These are phyloP conservation scores for Saccopteryx leptura DNA, from an alignment of 2,113 vertebrate species.

Conservation along the genomic window DNA sequence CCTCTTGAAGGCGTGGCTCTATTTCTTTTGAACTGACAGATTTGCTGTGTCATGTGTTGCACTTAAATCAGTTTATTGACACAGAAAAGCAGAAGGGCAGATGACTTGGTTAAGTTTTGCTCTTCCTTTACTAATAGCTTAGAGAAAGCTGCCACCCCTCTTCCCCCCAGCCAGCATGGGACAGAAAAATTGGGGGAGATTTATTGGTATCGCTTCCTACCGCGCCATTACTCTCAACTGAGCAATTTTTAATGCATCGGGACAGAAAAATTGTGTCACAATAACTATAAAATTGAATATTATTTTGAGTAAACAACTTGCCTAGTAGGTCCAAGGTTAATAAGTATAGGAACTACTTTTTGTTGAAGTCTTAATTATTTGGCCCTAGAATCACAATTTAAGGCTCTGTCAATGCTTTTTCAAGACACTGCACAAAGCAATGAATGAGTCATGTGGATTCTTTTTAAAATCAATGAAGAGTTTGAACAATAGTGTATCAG, in stretches of 20 bases:
- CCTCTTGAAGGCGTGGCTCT: constrained; percentile 66
- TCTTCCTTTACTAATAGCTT: constrained; percentile 79
- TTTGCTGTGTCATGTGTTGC: constrained; percentile 51
- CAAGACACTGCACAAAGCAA: neutral
- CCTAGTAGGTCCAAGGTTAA: neutral
- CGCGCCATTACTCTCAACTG: no score
- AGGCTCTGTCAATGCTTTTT: neutral
- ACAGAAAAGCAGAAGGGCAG: constrained; percentile 79
- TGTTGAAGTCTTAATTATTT: constrained; percentile 20
- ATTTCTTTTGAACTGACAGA: constrained; percentile 54
- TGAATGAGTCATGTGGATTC: neutral
- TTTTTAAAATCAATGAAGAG: neutral
- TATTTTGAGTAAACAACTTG: constrained; percentile 69
- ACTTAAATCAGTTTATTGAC: constrained; percentile 78
- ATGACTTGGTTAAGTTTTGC: constrained; percentile 66
- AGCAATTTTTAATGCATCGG: neutral
- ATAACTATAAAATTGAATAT: constrained; percentile 73
- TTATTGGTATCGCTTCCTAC: no score
- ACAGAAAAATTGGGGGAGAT: constrained; percentile 31
- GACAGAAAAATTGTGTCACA: constrained; percentile 74
- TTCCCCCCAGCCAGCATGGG: neutral
- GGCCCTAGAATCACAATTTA: neutral
- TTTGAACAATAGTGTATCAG: neutral
- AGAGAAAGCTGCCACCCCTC: constrained; percentile 37
- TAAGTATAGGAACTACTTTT: neutral